Conservation (phyloP, 2,113 vertebrate genomes). For the Rhipidura dahli region DNA sequence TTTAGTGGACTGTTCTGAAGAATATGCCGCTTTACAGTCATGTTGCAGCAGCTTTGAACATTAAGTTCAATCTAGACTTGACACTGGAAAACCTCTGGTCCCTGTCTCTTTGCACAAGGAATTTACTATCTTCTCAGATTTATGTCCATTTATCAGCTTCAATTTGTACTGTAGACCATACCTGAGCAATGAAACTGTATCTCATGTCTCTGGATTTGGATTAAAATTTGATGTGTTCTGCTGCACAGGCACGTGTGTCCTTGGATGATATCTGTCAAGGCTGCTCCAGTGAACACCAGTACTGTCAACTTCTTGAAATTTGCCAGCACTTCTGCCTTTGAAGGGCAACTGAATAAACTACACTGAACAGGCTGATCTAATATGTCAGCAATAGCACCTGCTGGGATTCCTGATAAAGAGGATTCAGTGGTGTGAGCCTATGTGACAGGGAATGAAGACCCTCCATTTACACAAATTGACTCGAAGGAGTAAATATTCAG, state of each 20-base stretch:
- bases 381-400: background rate
- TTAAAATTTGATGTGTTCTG: background rate
- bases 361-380: background rate
- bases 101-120: background rate
- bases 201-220: background rate
- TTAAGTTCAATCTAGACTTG: background rate
- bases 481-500: background rate
- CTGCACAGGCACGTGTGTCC: background rate
- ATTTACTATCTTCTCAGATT: background rate
- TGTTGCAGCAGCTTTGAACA: background rate
- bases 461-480: background rate
- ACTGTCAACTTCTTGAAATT: background rate
- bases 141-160: background rate
- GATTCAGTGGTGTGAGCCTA: background rate
- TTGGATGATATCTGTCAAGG: background rate
- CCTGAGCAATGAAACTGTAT: background rate
- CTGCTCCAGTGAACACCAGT: background rate
- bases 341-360: background rate
- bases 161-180: background rate
- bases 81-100: background rate
- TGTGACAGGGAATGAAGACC: background rate
- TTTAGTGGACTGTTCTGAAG: background rate
- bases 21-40: background rate
- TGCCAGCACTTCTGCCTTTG: background rate
- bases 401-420: background rate